Evolutionary conservation across 2,888 invertebrate genomes (phyloP).

Genomic region (Noctua janthina): DNA sequence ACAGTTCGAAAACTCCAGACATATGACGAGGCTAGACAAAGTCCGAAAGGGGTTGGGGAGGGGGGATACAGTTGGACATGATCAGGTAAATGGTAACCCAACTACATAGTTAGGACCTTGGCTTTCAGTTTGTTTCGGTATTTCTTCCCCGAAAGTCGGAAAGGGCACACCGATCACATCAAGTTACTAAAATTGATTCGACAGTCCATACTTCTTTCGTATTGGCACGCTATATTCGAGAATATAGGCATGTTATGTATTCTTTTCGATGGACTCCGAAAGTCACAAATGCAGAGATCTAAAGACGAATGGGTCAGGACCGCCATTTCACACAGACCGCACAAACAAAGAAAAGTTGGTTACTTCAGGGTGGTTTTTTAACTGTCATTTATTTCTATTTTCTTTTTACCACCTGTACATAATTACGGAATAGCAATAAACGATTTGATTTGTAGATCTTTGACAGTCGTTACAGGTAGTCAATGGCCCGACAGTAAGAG

Average conservation of each 20-base stretch:
- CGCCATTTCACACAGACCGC: not conserved
- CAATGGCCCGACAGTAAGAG: too few species aligned
- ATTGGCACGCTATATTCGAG: not conserved
- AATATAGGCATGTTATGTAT: not conserved
- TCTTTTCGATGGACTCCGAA: not conserved
- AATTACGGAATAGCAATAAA: too few species aligned
- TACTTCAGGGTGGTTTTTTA: too few species aligned
- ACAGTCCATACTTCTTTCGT: not conserved
- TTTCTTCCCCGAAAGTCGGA: not conserved
- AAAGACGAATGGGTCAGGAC: not conserved
- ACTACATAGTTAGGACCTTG: not conserved
- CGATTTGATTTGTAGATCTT: too few species aligned
- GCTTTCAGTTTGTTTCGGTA: not conserved
- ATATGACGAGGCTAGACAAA: not conserved
- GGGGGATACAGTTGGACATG: not conserved
- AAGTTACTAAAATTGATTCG: slow-evolving; percentile 5
- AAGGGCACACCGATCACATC: slow-evolving; percentile 4
- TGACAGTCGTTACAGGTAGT: too few species aligned
- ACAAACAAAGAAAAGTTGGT: not conserved
- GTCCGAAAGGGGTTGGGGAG: not conserved
- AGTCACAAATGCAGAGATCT: not conserved
- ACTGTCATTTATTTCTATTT: too few species aligned
- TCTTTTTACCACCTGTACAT: too few species aligned
- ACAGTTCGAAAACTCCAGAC: not conserved
- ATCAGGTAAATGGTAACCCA: not conserved